These are phyloP conservation scores for Chaetorhynchus papuensis DNA, from an alignment of 2,113 vertebrate genomes.

Conservation along the genomic window DNA sequence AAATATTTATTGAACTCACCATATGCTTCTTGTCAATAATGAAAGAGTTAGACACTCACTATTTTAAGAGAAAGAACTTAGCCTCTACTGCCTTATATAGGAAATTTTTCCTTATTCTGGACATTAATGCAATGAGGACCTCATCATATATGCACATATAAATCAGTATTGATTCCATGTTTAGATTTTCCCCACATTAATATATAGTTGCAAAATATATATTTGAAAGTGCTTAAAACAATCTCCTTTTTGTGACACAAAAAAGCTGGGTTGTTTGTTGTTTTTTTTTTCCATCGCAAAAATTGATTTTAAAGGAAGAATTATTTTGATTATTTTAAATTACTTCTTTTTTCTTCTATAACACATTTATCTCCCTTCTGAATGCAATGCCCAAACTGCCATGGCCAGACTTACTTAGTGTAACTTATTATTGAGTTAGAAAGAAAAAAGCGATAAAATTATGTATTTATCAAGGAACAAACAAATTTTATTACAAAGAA, in stretches of 20 bases:
- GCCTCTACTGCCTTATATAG: neutral
- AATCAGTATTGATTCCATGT: neutral
- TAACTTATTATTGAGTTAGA: neutral
- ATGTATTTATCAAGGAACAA: neutral
- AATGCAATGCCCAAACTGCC: neutral
- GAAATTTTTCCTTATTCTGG: neutral
- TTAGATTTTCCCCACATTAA: neutral
- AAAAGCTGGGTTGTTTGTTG: fast-evolving
- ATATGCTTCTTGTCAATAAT: neutral
- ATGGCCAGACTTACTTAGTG: neutral
- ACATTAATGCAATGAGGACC: neutral
- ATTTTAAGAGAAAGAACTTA: neutral
- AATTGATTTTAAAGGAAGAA: neutral
- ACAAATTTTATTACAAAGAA: neutral
- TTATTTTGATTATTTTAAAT: neutral
- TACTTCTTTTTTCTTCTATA: neutral
- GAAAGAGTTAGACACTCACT: neutral
- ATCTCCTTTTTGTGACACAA: neutral
- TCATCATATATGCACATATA: neutral
- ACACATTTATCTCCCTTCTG: fast-evolving
- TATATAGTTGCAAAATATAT: neutral
- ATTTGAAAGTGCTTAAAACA: neutral
- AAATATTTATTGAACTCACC: neutral
- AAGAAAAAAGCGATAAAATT: neutral
- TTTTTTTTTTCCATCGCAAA: neutral